Evolutionary conservation across 2,888 invertebrate species (phyloP), one percentile per base, ranked within the genome.

Genomic region (Agrotis ipsilon): DNA sequence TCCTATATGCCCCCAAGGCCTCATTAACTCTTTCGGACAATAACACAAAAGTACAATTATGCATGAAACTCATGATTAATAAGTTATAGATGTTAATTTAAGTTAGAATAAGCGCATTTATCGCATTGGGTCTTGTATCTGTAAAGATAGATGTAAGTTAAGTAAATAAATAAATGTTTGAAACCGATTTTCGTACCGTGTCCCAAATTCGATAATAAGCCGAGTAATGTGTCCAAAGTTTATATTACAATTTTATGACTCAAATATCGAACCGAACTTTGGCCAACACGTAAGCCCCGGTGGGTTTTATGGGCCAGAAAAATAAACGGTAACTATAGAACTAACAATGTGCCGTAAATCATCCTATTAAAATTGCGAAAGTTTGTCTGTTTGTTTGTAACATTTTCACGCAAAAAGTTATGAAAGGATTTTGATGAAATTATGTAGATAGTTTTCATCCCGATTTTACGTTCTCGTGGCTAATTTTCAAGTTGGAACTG

Each of bases 201-300:
- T 60, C 45, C 68, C 69, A 60, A 71, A 76, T 85, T 85, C 62
- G 18, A n/a, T 60, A 67, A 68, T 68, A 59, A 59, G 58, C 45
- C 27, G 27, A 60, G 67, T 72, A 70, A 74, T 52, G 64, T 78
- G 70, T 69, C 84, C 77, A n/a, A 18, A 18, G 68, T 69, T 72
- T 71, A 70, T 54, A 72, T 78, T 66, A 67, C 46, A 61, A 60
- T 75, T 83, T 85, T 78, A 85, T 63, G 74, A 73, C 55, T 57
- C 60, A 70, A 73, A 75, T 75, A 67, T 62, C 60, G 65, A 61
- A 57, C 63, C 72, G 54, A 83, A 77, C 68, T 76, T 80, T 71
- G 59, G 57, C 55, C 71, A 43, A 73, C 11, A 16, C 27, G 55
- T 67, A 69, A 75, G 59, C 63, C 63, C 54, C 64, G 78, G 58